These are phyloP conservation scores for Intellagama lesueurii DNA, from an alignment of 2,797 vertebrate genomes.

Conservation along the genomic window DNA sequence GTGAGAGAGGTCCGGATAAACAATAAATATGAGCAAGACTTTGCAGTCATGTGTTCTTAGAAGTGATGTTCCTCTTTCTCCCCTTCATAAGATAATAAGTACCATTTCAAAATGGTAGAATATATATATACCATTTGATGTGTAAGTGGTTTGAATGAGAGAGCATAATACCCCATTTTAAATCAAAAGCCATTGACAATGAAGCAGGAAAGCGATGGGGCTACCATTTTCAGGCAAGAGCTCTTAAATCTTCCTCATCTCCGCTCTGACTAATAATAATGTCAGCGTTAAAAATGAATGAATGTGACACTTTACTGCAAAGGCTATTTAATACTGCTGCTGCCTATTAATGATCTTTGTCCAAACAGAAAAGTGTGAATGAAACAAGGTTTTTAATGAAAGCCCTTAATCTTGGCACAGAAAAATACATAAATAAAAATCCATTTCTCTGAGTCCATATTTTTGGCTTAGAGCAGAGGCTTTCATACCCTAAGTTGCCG, in stretches of 20 bases:
- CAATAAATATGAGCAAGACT: background rate
- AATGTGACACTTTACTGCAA: conserved; percentile 19
- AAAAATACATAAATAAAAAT: background rate
- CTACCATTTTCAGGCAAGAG: conserved; percentile 5
- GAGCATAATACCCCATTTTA: conserved; percentile 4
- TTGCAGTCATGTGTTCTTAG: background rate
- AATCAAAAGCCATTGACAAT: conserved; percentile 8
- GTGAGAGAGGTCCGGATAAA: background rate
- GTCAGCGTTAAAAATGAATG: conserved; percentile 44
- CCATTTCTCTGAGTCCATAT: background rate
- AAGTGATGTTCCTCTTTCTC: background rate
- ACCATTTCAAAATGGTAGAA: background rate
- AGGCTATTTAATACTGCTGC: conserved; percentile 24
- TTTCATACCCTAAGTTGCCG: background rate
- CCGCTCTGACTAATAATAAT: conserved; percentile 21
- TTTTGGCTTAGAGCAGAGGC: background rate
- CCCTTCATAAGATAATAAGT: background rate
- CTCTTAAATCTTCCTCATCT: conserved; percentile 30
- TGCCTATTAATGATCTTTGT: conserved; percentile 18
- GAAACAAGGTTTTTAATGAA: conserved; percentile 23
- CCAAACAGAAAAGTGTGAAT: conserved; percentile 26
- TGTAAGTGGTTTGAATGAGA: background rate
- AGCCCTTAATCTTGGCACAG: conserved; percentile 6
- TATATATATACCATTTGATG: conserved; percentile 26
- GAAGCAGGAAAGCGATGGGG: conserved; percentile 8